These are phyloP conservation scores for Akabosia matsudoensis DNA, from an alignment of 1,140 invertebrate species.

Conservation along the genomic window DNA sequence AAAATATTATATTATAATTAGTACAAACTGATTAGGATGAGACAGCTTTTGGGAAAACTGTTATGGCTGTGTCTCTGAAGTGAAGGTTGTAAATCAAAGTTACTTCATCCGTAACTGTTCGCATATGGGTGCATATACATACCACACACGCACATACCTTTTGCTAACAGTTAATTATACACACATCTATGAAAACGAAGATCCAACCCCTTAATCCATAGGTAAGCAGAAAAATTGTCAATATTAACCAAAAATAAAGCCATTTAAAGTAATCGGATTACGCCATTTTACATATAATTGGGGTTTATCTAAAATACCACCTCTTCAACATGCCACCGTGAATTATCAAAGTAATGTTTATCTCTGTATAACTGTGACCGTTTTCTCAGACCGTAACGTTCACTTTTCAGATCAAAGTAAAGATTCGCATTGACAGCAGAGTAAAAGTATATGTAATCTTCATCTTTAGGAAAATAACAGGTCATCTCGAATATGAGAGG, in stretches of 20 bases:
- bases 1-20: no score
- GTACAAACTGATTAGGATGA: no score
- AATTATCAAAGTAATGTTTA: neutral
- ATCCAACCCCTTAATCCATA: neutral
- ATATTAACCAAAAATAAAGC: neutral
- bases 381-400: no score
- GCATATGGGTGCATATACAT: no score
- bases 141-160: neutral
- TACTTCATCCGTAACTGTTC: no score
- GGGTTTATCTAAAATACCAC: neutral
- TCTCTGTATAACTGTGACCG: neutral
- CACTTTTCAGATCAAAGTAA: no score
- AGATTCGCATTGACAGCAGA: neutral
- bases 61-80: no score
- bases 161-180: neutral
- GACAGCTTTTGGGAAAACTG: neutral
- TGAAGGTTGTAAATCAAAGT: no score
- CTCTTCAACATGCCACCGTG: neutral
- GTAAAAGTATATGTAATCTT: neutral
- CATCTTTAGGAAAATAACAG: neutral
- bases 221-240: slow-evolving; percentile 6
- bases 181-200: slow-evolving; percentile 6
- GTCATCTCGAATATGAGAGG: neutral
- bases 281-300: slow-evolving; percentile 10
- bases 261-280: slow-evolving; percentile 13